Conservation (phyloP, 2,888 invertebrate species). For the Drosophila cognata region DNA sequence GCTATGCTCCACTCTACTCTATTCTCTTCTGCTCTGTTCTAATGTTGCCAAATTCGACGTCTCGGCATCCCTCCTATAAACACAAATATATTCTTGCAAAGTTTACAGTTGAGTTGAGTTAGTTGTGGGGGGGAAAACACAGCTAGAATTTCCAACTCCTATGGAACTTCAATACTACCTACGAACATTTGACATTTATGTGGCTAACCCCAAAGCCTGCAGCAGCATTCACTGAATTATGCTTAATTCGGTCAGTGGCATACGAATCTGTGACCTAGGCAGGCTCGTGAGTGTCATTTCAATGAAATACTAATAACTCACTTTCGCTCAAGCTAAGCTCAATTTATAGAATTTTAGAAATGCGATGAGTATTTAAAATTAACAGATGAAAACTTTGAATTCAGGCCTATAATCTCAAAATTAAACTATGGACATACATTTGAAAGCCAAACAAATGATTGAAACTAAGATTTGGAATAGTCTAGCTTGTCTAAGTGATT, state of each 20-base stretch:
- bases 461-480: not conserved
- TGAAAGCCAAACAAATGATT: too few relatives aligned
- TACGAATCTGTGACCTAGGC: not conserved
- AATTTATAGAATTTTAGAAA: not conserved
- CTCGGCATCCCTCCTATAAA: not conserved
- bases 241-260: conserved; percentile 2
- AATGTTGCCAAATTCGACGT: conserved; percentile 1
- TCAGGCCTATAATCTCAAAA: not conserved
- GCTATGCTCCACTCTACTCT: not conserved
- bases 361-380: not conserved
- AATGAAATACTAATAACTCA: not conserved
- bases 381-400: too few relatives aligned
- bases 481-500: not conserved
- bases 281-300: not conserved
- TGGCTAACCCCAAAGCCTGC: conserved; percentile 12
- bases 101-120: conserved; percentile 24
- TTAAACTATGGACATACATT: too few relatives aligned
- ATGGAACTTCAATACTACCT: not conserved
- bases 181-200: conserved; percentile 23
- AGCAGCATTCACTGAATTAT: not conserved
- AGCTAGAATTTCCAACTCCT: conserved; percentile 1
- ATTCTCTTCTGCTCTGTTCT: not conserved
- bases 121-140: not conserved
- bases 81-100: conserved; percentile 15
- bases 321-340: too few relatives aligned